Base-by-base conservation (phyloP, 2,113 vertebrate genomes). In the Scomber scombrus region DNA sequence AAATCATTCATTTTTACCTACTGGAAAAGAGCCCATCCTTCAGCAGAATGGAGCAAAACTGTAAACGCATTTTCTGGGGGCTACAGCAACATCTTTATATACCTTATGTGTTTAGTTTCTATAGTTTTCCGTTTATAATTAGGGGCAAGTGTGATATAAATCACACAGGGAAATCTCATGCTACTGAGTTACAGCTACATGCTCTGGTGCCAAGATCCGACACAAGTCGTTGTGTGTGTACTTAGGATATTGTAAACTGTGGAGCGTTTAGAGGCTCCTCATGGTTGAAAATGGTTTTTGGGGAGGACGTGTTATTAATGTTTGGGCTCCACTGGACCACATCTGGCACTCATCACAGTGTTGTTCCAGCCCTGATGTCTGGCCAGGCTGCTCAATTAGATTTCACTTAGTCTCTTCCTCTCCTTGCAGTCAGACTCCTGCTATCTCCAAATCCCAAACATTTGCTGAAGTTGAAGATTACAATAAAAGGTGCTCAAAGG, bases 371-470 rank as follows among this genome's bases (percentile, higher is more conserved):
- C 92, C 88, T 92, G 88, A 93, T 93, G 93, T 92, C 92, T 93
- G 92, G 89, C 90, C 92, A 89, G 88, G 90, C 89, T 69, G 88
- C 90, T 91, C 93, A 95, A 94, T 94, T 94, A 93, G 89, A 94
- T 94, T 94, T 89, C 91, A 93, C 92, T 92, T 89, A 91, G 92
- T 88, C 92, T 93, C 91, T 94, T 94, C 92, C 91, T 94, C 89
- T 84, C 69, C 80, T 86, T 57, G 80, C 75, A 82, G 85, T 80
- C 84, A 61, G 82, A 84, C 79, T 84, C 76, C 83, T 85, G 92
- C 91, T 92, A 94, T 94, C 92, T 91, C 85, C 65, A 74, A 68
- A 84, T 79, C 84, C 80, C 23, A 62, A 87, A 77, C 80, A 70
- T 89, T 92, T 75, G 83, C 88, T 66, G 66, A 70, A 79, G 86